Evolutionary conservation across 1,140 invertebrate genomes (phyloP).

Genomic region (Nasonia giraulti): DNA sequence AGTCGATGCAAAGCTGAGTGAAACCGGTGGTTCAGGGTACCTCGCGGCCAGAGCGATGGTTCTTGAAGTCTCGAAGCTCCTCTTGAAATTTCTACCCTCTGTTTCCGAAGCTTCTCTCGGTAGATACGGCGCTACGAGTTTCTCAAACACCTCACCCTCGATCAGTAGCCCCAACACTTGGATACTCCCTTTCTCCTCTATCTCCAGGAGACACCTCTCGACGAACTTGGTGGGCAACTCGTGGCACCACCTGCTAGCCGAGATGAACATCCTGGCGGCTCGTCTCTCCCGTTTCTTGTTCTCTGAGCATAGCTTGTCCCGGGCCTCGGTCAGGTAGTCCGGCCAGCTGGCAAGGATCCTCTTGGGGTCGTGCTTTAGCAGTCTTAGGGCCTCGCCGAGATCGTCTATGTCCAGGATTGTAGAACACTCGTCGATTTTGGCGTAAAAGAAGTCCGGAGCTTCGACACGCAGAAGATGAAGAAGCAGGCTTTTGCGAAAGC

Average conservation of each 20-base stretch:
- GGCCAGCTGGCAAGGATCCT: constrained; percentile 33
- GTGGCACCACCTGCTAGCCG: constrained; percentile 6
- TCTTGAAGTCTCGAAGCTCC: not conserved
- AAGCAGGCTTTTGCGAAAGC: not conserved
- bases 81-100: not conserved
- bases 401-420: constrained; percentile 21
- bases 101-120: not conserved
- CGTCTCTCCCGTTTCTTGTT: not conserved
- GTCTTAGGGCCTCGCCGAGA: not conserved
- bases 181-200: constrained; percentile 1
- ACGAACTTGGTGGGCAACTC: constrained; percentile 38
- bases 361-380: not conserved
- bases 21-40: not conserved
- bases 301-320: not conserved
- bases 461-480: not conserved
- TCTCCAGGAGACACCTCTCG: not conserved
- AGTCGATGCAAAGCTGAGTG: not conserved
- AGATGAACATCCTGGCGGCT: constrained; percentile 13
- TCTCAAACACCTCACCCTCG: constrained; percentile 2
- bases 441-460: not conserved
- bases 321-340: constrained; percentile 20
- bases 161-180: constrained; percentile 3
- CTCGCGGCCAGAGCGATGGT: not conserved
- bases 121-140: not conserved
- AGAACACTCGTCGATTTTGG: not conserved